Conservation (phyloP, 2,113 vertebrate genomes). For the Cinclus cinclus region DNA sequence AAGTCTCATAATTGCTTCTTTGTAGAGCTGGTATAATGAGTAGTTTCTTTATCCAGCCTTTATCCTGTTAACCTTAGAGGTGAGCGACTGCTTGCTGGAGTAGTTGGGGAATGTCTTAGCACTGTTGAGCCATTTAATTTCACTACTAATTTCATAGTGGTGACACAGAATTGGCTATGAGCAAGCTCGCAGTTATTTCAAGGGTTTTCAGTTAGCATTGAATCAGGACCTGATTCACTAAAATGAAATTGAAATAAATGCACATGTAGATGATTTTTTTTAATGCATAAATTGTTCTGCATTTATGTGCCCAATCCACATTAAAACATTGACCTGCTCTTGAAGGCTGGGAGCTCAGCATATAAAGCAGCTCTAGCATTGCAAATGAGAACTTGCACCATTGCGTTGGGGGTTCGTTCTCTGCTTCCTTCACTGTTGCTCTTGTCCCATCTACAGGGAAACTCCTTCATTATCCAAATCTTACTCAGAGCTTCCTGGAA, state of each 20-base stretch:
- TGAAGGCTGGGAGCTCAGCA: slow-evolving; percentile 47
- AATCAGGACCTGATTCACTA: slow-evolving; percentile 53
- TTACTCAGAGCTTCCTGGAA: not conserved
- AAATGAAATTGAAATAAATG: slow-evolving; percentile 70
- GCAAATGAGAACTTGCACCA: not conserved
- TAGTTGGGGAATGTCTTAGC: slow-evolving; percentile 66
- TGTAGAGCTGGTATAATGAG: slow-evolving; percentile 79
- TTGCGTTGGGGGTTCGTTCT: accelerated
- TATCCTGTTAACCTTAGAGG: slow-evolving; percentile 82
- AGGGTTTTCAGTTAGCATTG: slow-evolving; percentile 52
- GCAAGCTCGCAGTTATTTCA: slow-evolving; percentile 54
- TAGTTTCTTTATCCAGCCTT: slow-evolving; percentile 81
- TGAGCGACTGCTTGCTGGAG: slow-evolving; percentile 71
- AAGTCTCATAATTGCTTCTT: slow-evolving; percentile 85
- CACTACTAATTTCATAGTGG: slow-evolving; percentile 54
- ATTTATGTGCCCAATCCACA: slow-evolving; percentile 56
- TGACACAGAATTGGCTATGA: slow-evolving; percentile 57
- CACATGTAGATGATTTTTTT: slow-evolving; percentile 60
- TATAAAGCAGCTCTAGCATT: slow-evolving; percentile 14
- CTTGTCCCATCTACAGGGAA: not conserved
- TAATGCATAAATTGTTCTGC: slow-evolving; percentile 64
- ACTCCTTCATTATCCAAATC: not conserved
- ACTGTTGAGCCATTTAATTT: slow-evolving; percentile 63
- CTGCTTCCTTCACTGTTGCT: not conserved
- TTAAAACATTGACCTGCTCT: slow-evolving; percentile 55